Evolutionary conservation across 2,113 vertebrate genomes (phyloP), one percentile per base, ranked within the genome.

Genomic region (Leptobrachium leishanense): DNA sequence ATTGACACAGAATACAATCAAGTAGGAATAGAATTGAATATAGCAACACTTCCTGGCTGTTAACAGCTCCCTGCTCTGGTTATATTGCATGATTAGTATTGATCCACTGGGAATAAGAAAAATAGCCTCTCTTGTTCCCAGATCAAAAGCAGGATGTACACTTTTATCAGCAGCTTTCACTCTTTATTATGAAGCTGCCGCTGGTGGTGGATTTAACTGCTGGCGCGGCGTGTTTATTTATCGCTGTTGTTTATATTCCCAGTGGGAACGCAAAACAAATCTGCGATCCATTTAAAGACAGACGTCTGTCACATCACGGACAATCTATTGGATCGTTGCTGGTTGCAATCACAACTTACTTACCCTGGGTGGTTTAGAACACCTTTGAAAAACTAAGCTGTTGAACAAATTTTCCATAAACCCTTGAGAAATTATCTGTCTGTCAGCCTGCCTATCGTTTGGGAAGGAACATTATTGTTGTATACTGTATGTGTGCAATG

Each of bases 31-130:
- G 77, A 85, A 87, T 83, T 88, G 82, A 86, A 84, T 84, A 86
- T 63, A 82, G 53, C 66, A 81, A 68, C 71, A 54, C 80, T 64
- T 85, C 71, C 75, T 84, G 77, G 83, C 86, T 84, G 75, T 87
- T 88, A 86, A 82, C 75, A 83, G 73, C 72, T 86, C 68, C 87
- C 74, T 75, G 75, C 57, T 81, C 84, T 89, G 82, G 80, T 85
- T 88, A 76, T 78, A 81, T 69, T 65, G 82, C 64, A 77, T 88
- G 82, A 87, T 86, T 87, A 76, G 69, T 90, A 91, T 90, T 15
- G 87, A 90, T 88, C 74, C 68, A 78, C 12, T 43, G 64, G 76
- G 76, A 84, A 86, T 86, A 84, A 88, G 87, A 84, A 78, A 82
- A 87, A 84, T 84, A 80, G 39, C 71, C 72, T 74, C 7, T 85